phyloP scores from a whole-genome alignment of 2,113 vertebrate species.

The Gallinago paraguaiae region DNA sequence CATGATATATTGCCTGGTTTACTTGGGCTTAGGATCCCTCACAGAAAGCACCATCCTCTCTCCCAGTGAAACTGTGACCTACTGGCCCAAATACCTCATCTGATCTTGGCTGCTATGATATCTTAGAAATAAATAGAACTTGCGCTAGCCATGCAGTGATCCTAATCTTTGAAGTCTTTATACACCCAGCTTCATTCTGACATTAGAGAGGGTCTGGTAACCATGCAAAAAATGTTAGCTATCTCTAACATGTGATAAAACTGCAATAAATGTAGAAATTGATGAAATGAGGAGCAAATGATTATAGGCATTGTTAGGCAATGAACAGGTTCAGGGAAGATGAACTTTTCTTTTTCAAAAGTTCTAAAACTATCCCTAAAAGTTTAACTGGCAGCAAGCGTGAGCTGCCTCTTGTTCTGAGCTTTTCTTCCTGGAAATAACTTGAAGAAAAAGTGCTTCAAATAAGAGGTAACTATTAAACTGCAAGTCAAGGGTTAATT shows the following conservation, averaged over 20 bases:
- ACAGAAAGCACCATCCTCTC: neutral
- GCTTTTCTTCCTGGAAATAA: neutral
- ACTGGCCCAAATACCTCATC: conserved; percentile 37
- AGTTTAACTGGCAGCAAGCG: neutral
- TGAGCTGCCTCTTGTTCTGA: neutral
- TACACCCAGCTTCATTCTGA: neutral
- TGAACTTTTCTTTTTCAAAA: conserved; percentile 35
- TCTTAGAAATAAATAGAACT: conserved; percentile 38
- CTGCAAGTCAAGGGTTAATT: conserved; percentile 46
- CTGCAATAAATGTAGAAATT: conserved; percentile 50
- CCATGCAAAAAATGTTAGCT: conserved; percentile 55
- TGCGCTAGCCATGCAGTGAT: conserved; percentile 42
- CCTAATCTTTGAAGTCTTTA: conserved; percentile 52
- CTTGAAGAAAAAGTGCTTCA: neutral
- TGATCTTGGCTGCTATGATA: conserved; percentile 26
- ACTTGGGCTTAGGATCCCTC: neutral
- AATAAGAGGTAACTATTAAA: neutral
- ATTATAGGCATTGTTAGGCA: conserved; percentile 29
- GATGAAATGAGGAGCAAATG: conserved; percentile 40
- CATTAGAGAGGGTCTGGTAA: conserved; percentile 55
- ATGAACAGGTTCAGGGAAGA: conserved; percentile 28
- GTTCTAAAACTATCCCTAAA: neutral
- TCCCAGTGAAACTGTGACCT: conserved; percentile 19
- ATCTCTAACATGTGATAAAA: conserved; percentile 15
- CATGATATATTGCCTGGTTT: neutral